These are phyloP conservation scores for Percopsis omiscomaycus DNA, from an alignment of 2,797 vertebrate genomes.

Conservation along the genomic window DNA sequence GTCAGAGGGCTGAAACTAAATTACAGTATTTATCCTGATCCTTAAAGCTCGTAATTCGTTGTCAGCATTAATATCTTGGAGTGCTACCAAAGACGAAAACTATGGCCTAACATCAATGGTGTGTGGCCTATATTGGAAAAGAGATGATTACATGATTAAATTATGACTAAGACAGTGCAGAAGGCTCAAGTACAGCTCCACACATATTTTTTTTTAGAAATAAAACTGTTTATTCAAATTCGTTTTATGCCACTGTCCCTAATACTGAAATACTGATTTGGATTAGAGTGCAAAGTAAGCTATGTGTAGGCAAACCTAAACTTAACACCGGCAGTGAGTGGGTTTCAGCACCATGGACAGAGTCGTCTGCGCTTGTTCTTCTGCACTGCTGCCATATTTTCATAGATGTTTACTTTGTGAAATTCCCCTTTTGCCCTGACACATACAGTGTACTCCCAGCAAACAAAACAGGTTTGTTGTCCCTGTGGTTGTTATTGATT, in stretches of 20 bases:
- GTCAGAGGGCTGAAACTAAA: conserved; percentile 48
- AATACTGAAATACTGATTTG: no score
- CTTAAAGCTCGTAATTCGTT: conserved; percentile 57
- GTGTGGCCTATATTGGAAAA: conserved; percentile 41
- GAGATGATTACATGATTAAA: conserved; percentile 64
- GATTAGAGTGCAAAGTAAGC: no score
- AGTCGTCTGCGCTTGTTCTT: not conserved
- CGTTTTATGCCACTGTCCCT: conserved; percentile 16
- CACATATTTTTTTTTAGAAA: conserved; percentile 26
- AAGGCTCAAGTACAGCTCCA: conserved; percentile 17
- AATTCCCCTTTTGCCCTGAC: conserved; percentile 3
- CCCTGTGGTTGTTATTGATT: not conserved
- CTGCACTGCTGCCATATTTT: not conserved
- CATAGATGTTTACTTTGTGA: conserved; percentile 1
- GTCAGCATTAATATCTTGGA: conserved; percentile 43
- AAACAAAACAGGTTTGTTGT: conserved; percentile 5
- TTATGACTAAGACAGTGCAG: conserved; percentile 28
- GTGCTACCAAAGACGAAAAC: conserved; percentile 28
- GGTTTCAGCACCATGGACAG: conserved; percentile 35
- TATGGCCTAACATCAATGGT: conserved; percentile 51
- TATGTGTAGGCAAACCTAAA: no score
- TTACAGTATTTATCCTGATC: conserved; percentile 47
- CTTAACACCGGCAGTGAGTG: no score
- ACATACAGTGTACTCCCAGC: not conserved
- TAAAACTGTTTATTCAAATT: conserved; percentile 28